These are phyloP conservation scores for Macrobrachium rosenbergii DNA, from an alignment of 1,140 invertebrate species.

Conservation along the genomic window DNA sequence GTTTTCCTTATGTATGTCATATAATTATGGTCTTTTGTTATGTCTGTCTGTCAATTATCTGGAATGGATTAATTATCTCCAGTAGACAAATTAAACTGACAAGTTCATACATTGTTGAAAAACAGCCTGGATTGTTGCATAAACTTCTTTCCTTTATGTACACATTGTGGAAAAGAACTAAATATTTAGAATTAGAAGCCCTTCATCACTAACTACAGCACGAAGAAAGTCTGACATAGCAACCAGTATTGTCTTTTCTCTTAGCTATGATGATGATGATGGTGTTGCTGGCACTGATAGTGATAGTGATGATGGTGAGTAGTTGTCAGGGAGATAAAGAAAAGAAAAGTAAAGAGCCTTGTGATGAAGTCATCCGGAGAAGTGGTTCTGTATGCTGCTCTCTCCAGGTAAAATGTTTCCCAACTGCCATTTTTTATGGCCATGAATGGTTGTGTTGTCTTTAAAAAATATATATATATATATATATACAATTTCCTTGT, in stretches of 20 bases:
- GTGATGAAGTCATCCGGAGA: conserved; percentile 36
- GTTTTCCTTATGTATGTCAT: no score
- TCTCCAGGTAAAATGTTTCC: conserved; percentile 46
- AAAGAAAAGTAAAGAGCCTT: background rate
- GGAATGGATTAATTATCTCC: no score
- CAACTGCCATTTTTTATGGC: no score
- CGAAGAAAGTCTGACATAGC: conserved; percentile 29
- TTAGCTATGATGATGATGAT: conserved; percentile 43
- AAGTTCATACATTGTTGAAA: no score
- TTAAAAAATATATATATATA: background rate
- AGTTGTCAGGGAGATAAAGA: conserved; percentile 32
- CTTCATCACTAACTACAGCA: background rate
- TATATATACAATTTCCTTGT: background rate
- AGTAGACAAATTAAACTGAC: no score
- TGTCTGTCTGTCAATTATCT: no score
- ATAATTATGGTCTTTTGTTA: no score
- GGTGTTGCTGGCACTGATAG: conserved; percentile 27
- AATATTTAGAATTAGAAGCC: no score
- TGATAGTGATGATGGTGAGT: conserved; percentile 41
- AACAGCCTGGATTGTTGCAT: no score
- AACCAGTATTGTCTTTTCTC: conserved; percentile 47
- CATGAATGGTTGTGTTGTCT: background rate
- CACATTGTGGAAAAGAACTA: no score
- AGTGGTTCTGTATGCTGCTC: conserved; percentile 16
- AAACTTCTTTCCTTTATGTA: no score